Conservation (phyloP, 2,797 vertebrate species). For the Ateles fusciceps region DNA sequence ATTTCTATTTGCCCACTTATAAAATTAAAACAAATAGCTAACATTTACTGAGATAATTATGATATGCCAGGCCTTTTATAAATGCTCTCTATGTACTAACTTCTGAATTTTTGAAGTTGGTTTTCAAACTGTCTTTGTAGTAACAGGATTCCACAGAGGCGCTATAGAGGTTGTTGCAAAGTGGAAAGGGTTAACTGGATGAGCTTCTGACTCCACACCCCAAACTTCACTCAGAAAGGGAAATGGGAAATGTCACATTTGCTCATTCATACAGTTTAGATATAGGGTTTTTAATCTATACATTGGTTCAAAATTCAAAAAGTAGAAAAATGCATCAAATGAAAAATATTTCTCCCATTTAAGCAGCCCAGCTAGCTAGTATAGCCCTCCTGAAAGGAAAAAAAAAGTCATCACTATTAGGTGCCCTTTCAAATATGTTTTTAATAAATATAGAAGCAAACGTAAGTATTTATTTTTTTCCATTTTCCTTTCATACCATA, state of each 20-base stretch:
- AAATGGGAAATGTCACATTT: neutral
- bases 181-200: neutral
- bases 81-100: neutral
- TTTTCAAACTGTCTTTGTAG: neutral
- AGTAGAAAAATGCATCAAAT: neutral
- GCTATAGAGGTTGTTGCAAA: neutral
- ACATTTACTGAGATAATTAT: slow-evolving; percentile 1
- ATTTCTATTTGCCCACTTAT: neutral
- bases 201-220: neutral
- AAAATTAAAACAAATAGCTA: neutral
- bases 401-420: neutral
- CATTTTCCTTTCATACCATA: neutral
- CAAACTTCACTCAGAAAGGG: neutral
- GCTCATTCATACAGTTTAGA: neutral
- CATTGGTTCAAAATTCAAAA: neutral
- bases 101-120: slow-evolving; percentile 17
- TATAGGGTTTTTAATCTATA: neutral
- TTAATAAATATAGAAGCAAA: neutral
- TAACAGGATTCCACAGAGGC: neutral
- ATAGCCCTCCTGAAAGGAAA: neutral
- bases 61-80: neutral
- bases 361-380: neutral
- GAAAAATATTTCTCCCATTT: neutral
- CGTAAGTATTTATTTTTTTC: neutral
- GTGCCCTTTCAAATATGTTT: neutral